Percentiles rank a stretch among this genome's conserved stretches.
phyloP scores from a whole-genome alignment of 2,113 vertebrate species.

The Chaetops frenatus region DNA sequence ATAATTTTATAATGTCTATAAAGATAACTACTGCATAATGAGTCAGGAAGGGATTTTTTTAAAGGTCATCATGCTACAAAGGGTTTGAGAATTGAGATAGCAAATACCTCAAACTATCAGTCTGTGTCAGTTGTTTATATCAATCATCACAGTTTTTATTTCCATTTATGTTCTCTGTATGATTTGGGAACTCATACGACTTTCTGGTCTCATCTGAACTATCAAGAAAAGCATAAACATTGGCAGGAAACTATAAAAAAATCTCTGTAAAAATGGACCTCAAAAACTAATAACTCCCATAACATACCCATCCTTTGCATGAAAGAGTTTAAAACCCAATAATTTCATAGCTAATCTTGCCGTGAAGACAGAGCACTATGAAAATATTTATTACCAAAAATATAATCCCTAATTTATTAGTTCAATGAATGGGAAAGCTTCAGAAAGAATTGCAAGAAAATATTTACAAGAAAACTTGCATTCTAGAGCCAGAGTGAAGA shows the following conservation, averaged over 20 bases:
- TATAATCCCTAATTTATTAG: background rate
- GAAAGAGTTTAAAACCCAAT: background rate
- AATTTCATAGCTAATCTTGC: background rate
- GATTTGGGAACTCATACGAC: background rate
- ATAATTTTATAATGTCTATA: background rate
- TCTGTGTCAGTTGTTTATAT: background rate
- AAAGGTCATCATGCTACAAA: background rate
- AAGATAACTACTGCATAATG: background rate
- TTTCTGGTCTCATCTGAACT: background rate
- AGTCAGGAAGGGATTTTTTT: background rate
- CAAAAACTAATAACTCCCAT: background rate
- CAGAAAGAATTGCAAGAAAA: background rate
- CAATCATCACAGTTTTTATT: background rate
- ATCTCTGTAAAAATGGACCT: background rate
- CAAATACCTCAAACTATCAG: background rate
- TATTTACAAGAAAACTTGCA: background rate
- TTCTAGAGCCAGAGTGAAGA: background rate
- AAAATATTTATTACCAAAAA: background rate
- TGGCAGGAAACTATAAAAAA: background rate
- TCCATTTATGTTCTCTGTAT: background rate
- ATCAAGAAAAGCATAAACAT: background rate
- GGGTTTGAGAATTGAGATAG: background rate
- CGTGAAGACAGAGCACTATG: background rate
- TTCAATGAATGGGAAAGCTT: background rate
- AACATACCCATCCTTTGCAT: background rate